Evolutionary conservation across 2,888 invertebrate species (phyloP).

Genomic region (Lochmaea capreae): DNA sequence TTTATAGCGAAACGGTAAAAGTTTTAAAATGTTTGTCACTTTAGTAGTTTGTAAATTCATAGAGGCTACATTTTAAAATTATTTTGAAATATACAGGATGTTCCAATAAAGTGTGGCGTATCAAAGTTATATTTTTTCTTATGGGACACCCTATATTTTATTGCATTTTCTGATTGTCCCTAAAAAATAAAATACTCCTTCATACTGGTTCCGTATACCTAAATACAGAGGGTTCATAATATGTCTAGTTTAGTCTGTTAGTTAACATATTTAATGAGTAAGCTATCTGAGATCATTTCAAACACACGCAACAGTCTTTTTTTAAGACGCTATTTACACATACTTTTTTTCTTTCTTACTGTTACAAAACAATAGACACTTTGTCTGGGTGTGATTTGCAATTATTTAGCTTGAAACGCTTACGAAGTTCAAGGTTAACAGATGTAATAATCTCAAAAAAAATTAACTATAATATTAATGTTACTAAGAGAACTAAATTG

Average conservation of each 20-base stretch:
- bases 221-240: too few relatives aligned
- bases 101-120: too few relatives aligned
- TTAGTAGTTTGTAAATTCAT: too few relatives aligned
- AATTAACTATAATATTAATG: neutral
- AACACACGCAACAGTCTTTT: neutral
- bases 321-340: neutral
- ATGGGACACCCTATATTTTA: too few relatives aligned
- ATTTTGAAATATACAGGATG: too few relatives aligned
- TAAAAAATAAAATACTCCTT: too few relatives aligned
- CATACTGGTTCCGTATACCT: too few relatives aligned
- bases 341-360: neutral
- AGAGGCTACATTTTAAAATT: too few relatives aligned
- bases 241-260: neutral
- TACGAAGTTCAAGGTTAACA: constrained; percentile 19
- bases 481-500: neutral
- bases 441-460: constrained; percentile 6
- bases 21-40: too few relatives aligned
- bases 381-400: constrained; percentile 26
- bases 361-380: constrained; percentile 20
- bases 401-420: constrained; percentile 9
- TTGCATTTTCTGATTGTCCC: too few relatives aligned
- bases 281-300: neutral
- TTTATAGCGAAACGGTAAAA: too few relatives aligned
- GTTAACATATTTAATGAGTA: constrained; percentile 1
- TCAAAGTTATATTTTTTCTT: too few relatives aligned